A percentile compares a stretch with the other conserved stretches of the same genome.
Evolutionary conservation across 1,140 invertebrate species (phyloP).

Genomic region (Diorhabda elongata): DNA sequence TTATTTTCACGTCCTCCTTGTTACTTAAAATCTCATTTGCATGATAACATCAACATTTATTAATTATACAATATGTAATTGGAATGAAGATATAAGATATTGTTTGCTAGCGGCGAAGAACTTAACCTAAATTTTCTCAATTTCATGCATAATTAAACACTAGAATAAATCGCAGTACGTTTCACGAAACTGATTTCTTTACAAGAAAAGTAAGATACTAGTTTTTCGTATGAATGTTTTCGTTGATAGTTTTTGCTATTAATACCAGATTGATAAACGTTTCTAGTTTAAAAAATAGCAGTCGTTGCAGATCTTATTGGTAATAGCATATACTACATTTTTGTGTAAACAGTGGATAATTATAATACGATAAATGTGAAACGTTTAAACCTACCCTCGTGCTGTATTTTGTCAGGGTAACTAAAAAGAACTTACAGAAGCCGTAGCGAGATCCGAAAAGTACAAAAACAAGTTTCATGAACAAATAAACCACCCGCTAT

Average conservation of each 20-base stretch:
- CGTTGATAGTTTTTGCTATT: background rate
- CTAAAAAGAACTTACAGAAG: too few relatives aligned
- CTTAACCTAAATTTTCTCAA: conserved; percentile 6
- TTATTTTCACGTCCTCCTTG: conserved; percentile 17
- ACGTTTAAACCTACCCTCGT: too few relatives aligned
- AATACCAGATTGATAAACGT: background rate
- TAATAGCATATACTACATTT: too few relatives aligned
- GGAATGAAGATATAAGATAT: conserved; percentile 10
- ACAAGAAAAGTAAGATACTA: background rate
- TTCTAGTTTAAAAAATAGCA: too few relatives aligned
- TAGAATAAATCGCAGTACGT: conserved; percentile 2
- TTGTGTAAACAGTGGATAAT: too few relatives aligned
- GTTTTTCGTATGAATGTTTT: background rate
- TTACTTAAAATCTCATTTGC: conserved; percentile 19
- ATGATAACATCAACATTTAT: conserved; percentile 21
- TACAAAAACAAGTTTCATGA: too few relatives aligned
- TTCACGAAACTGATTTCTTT: background rate
- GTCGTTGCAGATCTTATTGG: too few relatives aligned
- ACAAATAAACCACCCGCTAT: too few relatives aligned
- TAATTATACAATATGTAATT: conserved; percentile 21
- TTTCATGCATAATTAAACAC: conserved; percentile 16
- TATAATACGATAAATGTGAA: too few relatives aligned
- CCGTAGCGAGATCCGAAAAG: too few relatives aligned
- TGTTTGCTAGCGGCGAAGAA: conserved; percentile 5
- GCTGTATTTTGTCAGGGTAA: too few relatives aligned